Conservation (phyloP, 2,888 invertebrate genomes). For the Lithophane socia region DNA sequence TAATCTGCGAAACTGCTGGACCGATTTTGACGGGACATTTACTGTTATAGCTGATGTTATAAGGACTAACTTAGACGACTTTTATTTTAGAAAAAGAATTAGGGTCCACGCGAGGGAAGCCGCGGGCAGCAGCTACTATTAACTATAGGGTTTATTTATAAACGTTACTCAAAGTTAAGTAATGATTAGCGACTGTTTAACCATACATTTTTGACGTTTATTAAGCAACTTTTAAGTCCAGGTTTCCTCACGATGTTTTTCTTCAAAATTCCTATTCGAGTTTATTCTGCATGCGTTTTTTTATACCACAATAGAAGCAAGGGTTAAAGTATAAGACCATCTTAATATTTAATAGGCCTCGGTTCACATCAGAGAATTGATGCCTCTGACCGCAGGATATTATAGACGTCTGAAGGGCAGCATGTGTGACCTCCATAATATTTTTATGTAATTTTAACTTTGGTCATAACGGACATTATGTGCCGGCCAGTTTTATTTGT, state of each 20-base stretch:
- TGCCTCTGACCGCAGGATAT: conserved; percentile 48
- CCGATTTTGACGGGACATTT: too few relatives aligned
- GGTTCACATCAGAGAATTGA: conserved; percentile 56
- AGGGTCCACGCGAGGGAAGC: too few relatives aligned
- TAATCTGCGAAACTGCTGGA: too few relatives aligned
- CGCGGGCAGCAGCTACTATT: too few relatives aligned
- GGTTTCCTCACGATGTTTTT: not conserved
- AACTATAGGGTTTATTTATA: not conserved
- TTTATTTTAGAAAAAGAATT: too few relatives aligned
- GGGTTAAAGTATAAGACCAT: conserved; percentile 17
- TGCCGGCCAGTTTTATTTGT: conserved; percentile 39
- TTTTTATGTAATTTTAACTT: conserved; percentile 68
- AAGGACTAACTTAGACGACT: too few relatives aligned
- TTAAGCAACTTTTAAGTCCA: too few relatives aligned
- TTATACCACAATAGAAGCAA: conserved; percentile 21
- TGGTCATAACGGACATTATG: conserved; percentile 54
- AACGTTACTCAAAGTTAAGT: too few relatives aligned
- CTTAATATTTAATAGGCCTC: conserved; percentile 52
- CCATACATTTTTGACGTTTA: too few relatives aligned
- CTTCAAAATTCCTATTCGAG: not conserved
- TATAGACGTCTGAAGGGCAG: conserved; percentile 63
- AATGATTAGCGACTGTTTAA: too few relatives aligned
- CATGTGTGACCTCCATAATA: conserved; percentile 65
- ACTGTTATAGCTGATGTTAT: too few relatives aligned
- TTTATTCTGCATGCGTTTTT: conserved; percentile 11